Evolutionary conservation across 2,113 vertebrate species (phyloP).

Genomic region (Lepisosteus osseus): DNA sequence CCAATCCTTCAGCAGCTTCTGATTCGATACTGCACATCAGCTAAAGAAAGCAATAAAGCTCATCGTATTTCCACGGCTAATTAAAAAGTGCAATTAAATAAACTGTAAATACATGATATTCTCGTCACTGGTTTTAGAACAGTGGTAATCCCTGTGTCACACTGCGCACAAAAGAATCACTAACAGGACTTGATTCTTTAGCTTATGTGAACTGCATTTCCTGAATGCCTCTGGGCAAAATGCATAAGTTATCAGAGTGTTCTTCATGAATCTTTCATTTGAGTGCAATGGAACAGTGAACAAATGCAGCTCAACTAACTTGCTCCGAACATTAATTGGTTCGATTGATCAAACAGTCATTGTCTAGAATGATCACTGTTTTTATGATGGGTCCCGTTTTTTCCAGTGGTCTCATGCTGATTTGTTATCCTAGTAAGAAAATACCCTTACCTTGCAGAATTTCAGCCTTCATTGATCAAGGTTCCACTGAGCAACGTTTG

Average conservation of each 20-base stretch:
- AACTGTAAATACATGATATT: background rate
- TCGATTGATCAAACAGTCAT: conserved; percentile 30
- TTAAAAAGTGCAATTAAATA: conserved; percentile 16
- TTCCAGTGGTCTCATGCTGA: background rate
- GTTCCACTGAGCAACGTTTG: background rate
- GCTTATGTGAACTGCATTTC: conserved; percentile 16
- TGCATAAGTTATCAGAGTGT: conserved; percentile 31
- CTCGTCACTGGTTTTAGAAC: background rate
- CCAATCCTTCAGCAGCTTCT: background rate
- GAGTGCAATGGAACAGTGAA: conserved; percentile 15
- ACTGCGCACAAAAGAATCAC: conserved; percentile 38
- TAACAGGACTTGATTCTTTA: conserved; percentile 8
- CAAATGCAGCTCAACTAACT: conserved; percentile 14
- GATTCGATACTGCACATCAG: too few relatives aligned
- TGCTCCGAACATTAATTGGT: conserved; percentile 22
- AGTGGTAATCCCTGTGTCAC: conserved; percentile 43
- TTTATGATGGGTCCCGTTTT: background rate
- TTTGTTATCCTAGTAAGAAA: too few relatives aligned
- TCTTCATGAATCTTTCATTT: conserved; percentile 42
- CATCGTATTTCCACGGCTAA: conserved; percentile 13
- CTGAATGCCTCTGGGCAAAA: conserved; percentile 27
- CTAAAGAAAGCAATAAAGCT: too few relatives aligned
- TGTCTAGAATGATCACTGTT: background rate
- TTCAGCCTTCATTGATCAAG: conserved; percentile 25
- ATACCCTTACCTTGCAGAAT: background rate